Conservation (phyloP, 2,113 vertebrate genomes). For the Aramus guarauna region DNA sequence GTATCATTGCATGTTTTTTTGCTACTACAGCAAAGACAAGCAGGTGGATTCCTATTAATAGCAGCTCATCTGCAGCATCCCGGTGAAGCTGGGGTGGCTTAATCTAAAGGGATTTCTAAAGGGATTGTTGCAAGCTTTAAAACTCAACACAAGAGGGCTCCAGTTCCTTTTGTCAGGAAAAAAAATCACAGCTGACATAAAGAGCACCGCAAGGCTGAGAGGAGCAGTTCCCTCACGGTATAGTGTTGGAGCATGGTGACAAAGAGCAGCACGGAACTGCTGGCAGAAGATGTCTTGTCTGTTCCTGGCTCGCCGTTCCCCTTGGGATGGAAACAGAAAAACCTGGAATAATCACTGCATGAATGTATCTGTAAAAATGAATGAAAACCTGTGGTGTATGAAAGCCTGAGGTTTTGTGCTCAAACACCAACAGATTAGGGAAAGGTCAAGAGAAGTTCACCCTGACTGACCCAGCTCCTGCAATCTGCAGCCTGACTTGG, state of each 20-base stretch:
- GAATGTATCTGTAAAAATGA: not conserved
- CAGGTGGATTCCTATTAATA: not conserved
- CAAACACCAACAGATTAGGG: fast-evolving
- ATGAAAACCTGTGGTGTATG: fast-evolving
- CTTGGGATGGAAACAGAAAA: not conserved
- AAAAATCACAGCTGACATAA: not conserved
- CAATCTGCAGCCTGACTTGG: not conserved
- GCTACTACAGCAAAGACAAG: not conserved
- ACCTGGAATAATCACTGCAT: not conserved
- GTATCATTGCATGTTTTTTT: fast-evolving
- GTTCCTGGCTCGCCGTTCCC: not conserved
- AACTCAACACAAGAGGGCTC: constrained; percentile 56
- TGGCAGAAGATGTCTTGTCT: not conserved
- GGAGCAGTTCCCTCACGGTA: not conserved
- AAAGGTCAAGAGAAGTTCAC: not conserved
- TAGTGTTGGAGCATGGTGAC: fast-evolving
- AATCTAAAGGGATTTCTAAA: not conserved
- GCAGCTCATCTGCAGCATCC: not conserved
- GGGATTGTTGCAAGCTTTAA: not conserved
- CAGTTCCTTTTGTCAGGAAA: constrained; percentile 24
- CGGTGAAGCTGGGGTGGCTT: not conserved
- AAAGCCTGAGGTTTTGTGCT: not conserved
- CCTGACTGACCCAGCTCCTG: not conserved
- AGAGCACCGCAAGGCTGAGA: not conserved
- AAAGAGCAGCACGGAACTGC: not conserved